Conservation (phyloP, 2,113 vertebrate genomes). For the Scolopax mira region DNA sequence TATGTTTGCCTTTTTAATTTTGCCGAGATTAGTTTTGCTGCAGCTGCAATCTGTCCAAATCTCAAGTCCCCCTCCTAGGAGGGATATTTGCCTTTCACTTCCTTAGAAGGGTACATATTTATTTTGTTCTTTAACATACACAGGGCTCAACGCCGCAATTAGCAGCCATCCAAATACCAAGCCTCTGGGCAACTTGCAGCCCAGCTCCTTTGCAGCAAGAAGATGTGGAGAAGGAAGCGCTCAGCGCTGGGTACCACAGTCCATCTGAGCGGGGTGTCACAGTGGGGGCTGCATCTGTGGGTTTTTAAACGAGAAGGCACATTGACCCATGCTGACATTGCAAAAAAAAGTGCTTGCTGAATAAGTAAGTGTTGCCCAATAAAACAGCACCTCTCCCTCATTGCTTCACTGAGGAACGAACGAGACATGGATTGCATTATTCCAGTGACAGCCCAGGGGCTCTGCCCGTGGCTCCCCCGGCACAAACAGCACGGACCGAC, state of each 20-base stretch:
- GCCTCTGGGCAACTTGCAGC: neutral
- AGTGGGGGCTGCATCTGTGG: neutral
- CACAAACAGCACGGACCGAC: neutral
- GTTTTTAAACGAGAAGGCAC: neutral
- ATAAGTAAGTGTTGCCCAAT: neutral
- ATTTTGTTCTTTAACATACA: neutral
- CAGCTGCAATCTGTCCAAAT: neutral
- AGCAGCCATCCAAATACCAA: neutral
- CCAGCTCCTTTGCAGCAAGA: neutral
- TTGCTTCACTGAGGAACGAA: rapidly evolving
- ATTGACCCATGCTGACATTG: neutral
- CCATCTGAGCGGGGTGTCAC: neutral
- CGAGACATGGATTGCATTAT: neutral
- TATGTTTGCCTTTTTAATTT: neutral
- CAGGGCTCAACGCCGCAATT: neutral
- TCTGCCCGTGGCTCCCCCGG: rapidly evolving
- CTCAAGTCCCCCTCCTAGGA: neutral
- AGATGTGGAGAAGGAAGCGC: neutral
- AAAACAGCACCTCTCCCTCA: neutral
- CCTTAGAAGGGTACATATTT: neutral
- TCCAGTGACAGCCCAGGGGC: neutral
- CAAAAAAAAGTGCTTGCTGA: neutral
- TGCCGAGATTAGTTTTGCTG: neutral
- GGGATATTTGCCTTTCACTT: neutral
- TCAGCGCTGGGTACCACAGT: neutral